Evolutionary conservation across 30 jellyfish, hydroid and myxozoan species (phyloP).

Genomic region (Hydra vulgaris): DNA sequence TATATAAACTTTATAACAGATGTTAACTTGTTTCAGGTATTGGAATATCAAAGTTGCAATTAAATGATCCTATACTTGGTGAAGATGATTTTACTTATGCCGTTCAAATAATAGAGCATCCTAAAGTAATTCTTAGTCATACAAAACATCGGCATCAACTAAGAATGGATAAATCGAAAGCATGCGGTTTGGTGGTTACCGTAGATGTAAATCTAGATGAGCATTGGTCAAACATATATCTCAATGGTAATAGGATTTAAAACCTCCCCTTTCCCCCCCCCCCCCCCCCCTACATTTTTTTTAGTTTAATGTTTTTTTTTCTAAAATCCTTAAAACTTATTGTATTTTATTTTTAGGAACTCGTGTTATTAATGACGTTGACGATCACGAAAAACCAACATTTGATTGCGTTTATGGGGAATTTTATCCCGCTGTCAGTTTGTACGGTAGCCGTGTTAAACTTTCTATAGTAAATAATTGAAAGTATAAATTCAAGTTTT

Average conservation of each 20-base stretch:
- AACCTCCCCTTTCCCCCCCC: neutral
- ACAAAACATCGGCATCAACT: conserved; percentile 37
- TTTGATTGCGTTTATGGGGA: conserved; percentile 12
- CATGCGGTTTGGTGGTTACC: conserved; percentile 23
- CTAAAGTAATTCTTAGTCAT: conserved; percentile 29
- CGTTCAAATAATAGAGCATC: conserved; percentile 44
- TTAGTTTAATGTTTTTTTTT: neutral
- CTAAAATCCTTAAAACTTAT: neutral
- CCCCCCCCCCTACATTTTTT: too few relatives aligned
- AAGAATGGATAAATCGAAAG: conserved; percentile 26
- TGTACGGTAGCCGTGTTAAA: conserved; percentile 23
- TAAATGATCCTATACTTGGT: conserved; percentile 56
- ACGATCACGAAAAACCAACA: conserved; percentile 3
- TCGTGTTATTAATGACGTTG: neutral
- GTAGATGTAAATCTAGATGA: conserved; percentile 36
- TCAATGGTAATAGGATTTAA: conserved; percentile 29
- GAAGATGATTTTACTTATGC: conserved; percentile 55
- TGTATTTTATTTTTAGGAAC: conserved; percentile 1
- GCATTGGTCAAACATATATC: conserved; percentile 42
- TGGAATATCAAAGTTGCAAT: conserved; percentile 37
- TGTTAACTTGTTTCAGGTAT: conserved; percentile 20
- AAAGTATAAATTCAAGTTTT: neutral
- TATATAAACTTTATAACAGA: neutral
- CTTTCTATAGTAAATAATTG: neutral
- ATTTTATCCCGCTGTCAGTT: conserved; percentile 20